phyloP scores from a whole-genome alignment of 2,797 vertebrate species.

The Hydrophis major region DNA sequence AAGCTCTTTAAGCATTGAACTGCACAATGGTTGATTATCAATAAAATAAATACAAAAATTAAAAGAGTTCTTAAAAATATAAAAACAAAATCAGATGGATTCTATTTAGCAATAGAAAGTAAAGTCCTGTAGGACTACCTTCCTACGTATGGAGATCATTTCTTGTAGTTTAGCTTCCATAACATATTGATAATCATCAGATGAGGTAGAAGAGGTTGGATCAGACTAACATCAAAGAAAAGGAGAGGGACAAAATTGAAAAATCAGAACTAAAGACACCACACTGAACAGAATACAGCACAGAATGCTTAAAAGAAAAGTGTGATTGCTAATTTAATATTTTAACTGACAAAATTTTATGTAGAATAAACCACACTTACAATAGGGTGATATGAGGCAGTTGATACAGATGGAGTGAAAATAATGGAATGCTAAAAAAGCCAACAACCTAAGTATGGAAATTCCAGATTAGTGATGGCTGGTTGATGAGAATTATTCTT shows the following conservation, averaged over 20 bases:
- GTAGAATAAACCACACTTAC: constrained; percentile 69
- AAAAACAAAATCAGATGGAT: constrained; percentile 78
- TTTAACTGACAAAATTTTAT: constrained; percentile 68
- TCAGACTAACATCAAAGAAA: constrained; percentile 89
- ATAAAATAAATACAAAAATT: constrained; percentile 73
- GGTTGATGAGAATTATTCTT: constrained; percentile 65
- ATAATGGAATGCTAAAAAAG: constrained; percentile 71
- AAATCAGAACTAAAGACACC: constrained; percentile 85
- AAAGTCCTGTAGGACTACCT: constrained; percentile 92
- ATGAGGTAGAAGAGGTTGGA: constrained; percentile 93
- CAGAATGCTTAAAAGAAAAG: constrained; percentile 81
- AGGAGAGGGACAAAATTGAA: constrained; percentile 91
- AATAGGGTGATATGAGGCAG: constrained; percentile 65
- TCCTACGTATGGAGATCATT: constrained; percentile 97
- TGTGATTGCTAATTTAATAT: constrained; percentile 71
- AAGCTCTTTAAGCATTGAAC: constrained; percentile 82
- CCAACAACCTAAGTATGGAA: constrained; percentile 68
- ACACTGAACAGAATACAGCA: constrained; percentile 78
- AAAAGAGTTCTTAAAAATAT: constrained; percentile 56
- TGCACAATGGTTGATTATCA: constrained; percentile 82
- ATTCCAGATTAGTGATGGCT: constrained; percentile 72
- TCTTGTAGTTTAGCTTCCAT: constrained; percentile 98
- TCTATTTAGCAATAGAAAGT: constrained; percentile 85
- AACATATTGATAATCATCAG: constrained; percentile 97
- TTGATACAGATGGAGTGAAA: constrained; percentile 69